Percentiles rank a stretch among this genome's conserved stretches.
phyloP scores from a whole-genome alignment of 2,888 invertebrate species.

The Cerceris rybyensis region DNA sequence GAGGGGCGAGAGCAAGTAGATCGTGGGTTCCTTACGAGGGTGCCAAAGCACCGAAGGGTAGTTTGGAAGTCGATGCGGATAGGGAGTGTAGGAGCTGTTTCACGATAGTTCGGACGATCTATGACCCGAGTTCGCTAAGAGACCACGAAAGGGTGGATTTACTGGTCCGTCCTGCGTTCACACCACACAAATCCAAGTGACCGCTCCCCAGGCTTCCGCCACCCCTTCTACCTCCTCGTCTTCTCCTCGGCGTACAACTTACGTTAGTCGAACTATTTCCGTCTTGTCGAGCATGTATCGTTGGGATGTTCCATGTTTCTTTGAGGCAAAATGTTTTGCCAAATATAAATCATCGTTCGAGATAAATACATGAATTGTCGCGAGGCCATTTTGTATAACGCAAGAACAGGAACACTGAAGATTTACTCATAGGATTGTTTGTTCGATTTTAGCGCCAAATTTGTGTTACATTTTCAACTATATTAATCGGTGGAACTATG shows the following conservation, averaged over 20 bases:
- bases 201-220: slow-evolving; percentile 70
- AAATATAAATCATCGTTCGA: background rate
- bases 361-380: background rate
- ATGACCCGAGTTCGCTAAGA: slow-evolving; percentile 80
- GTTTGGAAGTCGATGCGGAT: slow-evolving; percentile 57
- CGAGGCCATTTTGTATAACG: background rate
- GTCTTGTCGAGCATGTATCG: slow-evolving; percentile 58
- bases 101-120: slow-evolving; percentile 80
- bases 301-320: slow-evolving; percentile 36
- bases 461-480: no score
- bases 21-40: slow-evolving; percentile 66
- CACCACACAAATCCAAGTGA: slow-evolving; percentile 82
- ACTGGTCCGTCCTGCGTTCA: slow-evolving; percentile 80
- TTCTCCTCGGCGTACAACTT: slow-evolving; percentile 71
- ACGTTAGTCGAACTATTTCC: slow-evolving; percentile 74
- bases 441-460: no score
- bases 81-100: slow-evolving; percentile 72
- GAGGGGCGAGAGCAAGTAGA: slow-evolving; percentile 56
- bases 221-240: slow-evolving; percentile 63
- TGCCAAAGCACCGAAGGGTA: slow-evolving; percentile 69
- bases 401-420: background rate
- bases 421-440: no score
- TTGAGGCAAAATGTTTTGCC: slow-evolving; percentile 26
- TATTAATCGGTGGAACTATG: no score
- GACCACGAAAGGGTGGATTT: slow-evolving; percentile 81